Evolutionary conservation across 2,888 invertebrate genomes (phyloP), one percentile per base, ranked within the genome.

Genomic region (Tipula unca): DNA sequence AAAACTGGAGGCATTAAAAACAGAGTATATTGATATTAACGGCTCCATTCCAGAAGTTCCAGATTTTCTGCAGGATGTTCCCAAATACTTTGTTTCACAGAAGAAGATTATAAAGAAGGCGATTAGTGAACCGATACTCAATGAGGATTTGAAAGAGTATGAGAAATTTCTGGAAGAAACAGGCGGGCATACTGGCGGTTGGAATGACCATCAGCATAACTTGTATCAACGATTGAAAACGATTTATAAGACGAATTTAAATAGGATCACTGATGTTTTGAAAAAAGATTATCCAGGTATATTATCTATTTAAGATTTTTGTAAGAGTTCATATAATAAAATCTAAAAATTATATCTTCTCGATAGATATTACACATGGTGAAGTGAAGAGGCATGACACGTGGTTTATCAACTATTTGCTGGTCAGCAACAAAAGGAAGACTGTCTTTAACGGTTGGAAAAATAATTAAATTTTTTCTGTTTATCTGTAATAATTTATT

Each of bases 171-270:
- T 93, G 87, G 89, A 88, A 85, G 89, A 89, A 85, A 92, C 90
- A 87, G 90, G 90, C 36, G 93, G 92, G 35, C 92, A 92, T 69
- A 92, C 92, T 86, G 93, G 93, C 85, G 93, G 93, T 17, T 94
- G 93, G 93, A 89, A 91, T 86, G 90, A 91, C 88, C 92, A 92
- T 86, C 92, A 93, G 87, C 93, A 94, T 88, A 91, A 91, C 85
- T 89, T 92, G 86, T 93, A 93, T 89, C 88, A 92, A 83, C 92
- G 91, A 88, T 87, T 88, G 14, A 88, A 89, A 86, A 87, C 87
- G 10, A 90, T 89, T 88, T 88, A 88, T 85, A 86, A 85, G 32
- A 54, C 48, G 4, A 86, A 86, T 83, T 17, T 86, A 6, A 85
- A 85, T 35, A 82, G 83, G 17, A 86, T 86, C 35, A 82, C 48